Evolutionary conservation across 2,888 invertebrate species (phyloP).

Genomic region (Beris morrisii): DNA sequence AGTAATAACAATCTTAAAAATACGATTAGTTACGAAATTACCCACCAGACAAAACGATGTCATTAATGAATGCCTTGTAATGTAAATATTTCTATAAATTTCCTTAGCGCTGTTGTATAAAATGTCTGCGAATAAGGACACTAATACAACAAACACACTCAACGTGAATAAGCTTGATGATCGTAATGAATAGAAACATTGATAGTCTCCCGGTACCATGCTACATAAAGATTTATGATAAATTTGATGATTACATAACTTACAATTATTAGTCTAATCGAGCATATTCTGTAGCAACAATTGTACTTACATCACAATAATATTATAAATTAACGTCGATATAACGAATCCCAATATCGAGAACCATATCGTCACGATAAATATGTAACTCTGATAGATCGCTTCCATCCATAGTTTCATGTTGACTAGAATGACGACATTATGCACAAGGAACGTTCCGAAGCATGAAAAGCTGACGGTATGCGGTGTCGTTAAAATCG

Average conservation of each 20-base stretch:
- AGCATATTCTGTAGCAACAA: background rate
- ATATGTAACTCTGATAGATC: slow-evolving; percentile 62
- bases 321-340: slow-evolving; percentile 62
- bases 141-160: slow-evolving; percentile 5
- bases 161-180: slow-evolving; percentile 15
- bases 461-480: slow-evolving; percentile 61
- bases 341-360: slow-evolving; percentile 62
- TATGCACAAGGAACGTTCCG: slow-evolving; percentile 64
- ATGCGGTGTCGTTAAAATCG: slow-evolving; percentile 59
- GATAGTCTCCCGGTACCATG: slow-evolving; percentile 4
- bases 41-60: background rate
- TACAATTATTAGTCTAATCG: background rate
- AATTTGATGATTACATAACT: background rate
- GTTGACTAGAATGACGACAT: slow-evolving; percentile 62
- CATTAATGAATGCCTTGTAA: background rate
- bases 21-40: background rate
- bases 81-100: no score
- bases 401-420: slow-evolving; percentile 66
- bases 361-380: slow-evolving; percentile 58
- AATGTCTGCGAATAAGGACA: slow-evolving; percentile 4
- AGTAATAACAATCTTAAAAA: no score
- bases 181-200: slow-evolving; percentile 14
- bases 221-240: background rate
- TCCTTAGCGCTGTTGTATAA: slow-evolving; percentile 12
- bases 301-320: slow-evolving; percentile 62